phyloP scores from a whole-genome alignment of 1,140 invertebrate species.

The Hydropsyche tenuis region DNA sequence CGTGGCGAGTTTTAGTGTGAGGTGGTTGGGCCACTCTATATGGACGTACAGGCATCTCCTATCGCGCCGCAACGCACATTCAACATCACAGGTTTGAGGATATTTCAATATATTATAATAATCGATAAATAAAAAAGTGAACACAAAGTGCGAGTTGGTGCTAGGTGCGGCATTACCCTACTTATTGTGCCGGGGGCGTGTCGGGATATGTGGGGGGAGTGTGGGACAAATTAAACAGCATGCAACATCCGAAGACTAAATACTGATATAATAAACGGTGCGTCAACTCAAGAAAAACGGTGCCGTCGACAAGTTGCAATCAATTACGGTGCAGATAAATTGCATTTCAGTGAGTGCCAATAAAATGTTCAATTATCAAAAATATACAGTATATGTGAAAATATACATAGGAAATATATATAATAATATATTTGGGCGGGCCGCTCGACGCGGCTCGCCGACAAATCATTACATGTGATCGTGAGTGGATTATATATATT shows the following conservation, averaged over 20 bases:
- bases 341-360: conserved; percentile 70
- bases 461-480: conserved; percentile 73
- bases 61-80: conserved; percentile 1
- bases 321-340: conserved; percentile 67
- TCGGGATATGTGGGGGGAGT: conserved; percentile 27
- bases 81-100: conserved; percentile 14
- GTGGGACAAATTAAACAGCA: conserved; percentile 53
- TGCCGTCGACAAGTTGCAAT: conserved; percentile 63
- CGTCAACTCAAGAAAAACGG: conserved; percentile 67
- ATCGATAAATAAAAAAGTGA: conserved; percentile 23
- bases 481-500: conserved; percentile 66
- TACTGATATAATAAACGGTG: conserved; percentile 64
- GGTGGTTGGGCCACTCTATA: conserved; percentile 21
- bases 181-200: conserved; percentile 38
- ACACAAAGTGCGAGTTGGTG: conserved; percentile 47
- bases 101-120: neutral
- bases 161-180: conserved; percentile 50
- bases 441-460: conserved; percentile 53
- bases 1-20: conserved; percentile 35
- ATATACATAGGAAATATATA: conserved; percentile 46
- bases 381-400: conserved; percentile 6
- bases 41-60: neutral
- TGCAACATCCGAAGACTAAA: conserved; percentile 65
- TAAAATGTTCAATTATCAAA: conserved; percentile 26
- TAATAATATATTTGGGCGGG: conserved; percentile 46